Base-by-base conservation (phyloP, 2,888 invertebrate genomes). In the Chymomyza amoena region DNA sequence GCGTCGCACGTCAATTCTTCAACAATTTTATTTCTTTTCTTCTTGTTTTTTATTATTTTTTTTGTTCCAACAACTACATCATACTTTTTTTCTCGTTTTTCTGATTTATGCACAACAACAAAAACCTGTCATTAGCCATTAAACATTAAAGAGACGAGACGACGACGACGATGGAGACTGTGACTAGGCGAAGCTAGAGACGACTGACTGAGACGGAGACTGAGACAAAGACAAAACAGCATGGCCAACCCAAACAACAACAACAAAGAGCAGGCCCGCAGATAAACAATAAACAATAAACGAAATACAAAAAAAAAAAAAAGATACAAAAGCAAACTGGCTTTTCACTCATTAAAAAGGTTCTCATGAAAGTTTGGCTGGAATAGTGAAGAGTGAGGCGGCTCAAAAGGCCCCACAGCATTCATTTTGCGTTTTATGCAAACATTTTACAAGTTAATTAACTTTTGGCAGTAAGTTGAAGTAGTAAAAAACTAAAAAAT, bases 361-460 rank as follows among this genome's bases (percentile, higher is more conserved):
- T 74, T 77, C 74, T 70, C 77, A 77, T 61, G 70, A 77, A 71
- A 72, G 70, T 78, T 73, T 81, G 60, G 25, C 62, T 61, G 68
- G 65, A 54, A n/a, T 45, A 61, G 39, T 4, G 32, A 32, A 60
- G 60, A 25, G 15, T n/a, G n/a, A n/a, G n/a, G 25, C 25, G 36
- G 7, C 32, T 15, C 20, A 13, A 32, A 61, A n/a, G n/a, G 36
- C 36, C n/a, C 10, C 16, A 32, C 28, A 59, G 32, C 18, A 28
- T 20, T 54, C 20, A 45, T 36, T 61, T 57, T 25, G 18, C 15
- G 15, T 57, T 51, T 15, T 69, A 66, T 69, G 71, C 62, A 59
- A 7, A 6, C 20, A 57, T 20, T 64, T 72, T 73, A 81, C 79
- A 79, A 86, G 79, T 87, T 84, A 87, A 84, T 87, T 84, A 87